Percentiles rank a stretch among this genome's conserved stretches.
Evolutionary conservation across 2,113 vertebrate species (phyloP).

Genomic region (Lophura nycthemera): DNA sequence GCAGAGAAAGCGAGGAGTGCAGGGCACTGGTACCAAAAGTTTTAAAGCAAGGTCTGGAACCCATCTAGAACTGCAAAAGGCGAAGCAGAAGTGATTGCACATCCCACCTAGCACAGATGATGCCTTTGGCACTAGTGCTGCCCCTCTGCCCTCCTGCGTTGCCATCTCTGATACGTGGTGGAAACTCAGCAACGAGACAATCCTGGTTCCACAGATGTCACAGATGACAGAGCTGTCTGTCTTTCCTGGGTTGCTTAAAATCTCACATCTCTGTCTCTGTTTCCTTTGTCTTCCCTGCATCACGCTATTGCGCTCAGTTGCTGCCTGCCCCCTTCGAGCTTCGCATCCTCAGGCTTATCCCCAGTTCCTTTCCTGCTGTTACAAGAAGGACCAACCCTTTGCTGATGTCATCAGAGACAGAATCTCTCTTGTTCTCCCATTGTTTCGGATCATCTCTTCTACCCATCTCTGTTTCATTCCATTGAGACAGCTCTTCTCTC

Average conservation of each 20-base stretch:
- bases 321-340: not conserved
- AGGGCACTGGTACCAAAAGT: not conserved
- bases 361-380: not conserved
- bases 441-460: not conserved
- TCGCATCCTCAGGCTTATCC: not conserved
- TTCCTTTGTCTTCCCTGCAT: not conserved
- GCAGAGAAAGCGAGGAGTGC: not conserved
- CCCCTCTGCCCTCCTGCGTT: not conserved
- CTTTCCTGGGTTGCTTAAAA: not conserved
- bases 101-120: not conserved
- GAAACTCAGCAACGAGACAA: not conserved
- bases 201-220: not conserved
- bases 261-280: not conserved
- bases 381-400: not conserved
- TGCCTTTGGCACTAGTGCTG: not conserved
- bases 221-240: not conserved
- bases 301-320: not conserved
- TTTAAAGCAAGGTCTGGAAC: not conserved
- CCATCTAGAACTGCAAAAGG: not conserved
- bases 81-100: not conserved
- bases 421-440: rapidly evolving
- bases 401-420: not conserved
- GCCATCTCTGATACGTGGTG: not conserved
- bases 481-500: not conserved
- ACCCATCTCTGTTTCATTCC: not conserved